Evolutionary conservation across 2,797 vertebrate genomes (phyloP).

Genomic region (Urocyon cinereoargenteus): DNA sequence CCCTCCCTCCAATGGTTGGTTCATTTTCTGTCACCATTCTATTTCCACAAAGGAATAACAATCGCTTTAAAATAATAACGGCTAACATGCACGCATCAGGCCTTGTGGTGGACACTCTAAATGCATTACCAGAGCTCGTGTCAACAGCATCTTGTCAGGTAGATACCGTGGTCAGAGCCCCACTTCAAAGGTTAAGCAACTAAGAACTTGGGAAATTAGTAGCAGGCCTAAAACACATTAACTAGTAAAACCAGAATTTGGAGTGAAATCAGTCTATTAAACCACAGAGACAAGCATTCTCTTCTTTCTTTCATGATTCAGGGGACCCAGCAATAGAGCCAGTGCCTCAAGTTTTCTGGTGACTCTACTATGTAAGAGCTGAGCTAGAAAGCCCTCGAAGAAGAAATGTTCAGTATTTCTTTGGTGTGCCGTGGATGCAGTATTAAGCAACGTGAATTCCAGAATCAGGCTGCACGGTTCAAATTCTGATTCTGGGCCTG

Average conservation of each 20-base stretch:
- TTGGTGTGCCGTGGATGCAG: neutral
- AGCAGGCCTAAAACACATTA: neutral
- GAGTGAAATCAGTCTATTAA: neutral
- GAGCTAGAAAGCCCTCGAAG: neutral
- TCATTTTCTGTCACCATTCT: neutral
- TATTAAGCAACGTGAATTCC: neutral
- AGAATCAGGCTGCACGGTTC: neutral
- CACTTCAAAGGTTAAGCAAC: slow-evolving; percentile 28
- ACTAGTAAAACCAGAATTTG: neutral
- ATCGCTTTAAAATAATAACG: neutral
- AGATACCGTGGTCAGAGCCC: neutral
- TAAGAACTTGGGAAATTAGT: slow-evolving; percentile 15
- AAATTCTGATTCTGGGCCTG: neutral
- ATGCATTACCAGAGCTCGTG: neutral
- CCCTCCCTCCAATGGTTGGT: neutral
- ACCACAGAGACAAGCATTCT: neutral
- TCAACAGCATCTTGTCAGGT: neutral
- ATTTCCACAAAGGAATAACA: neutral
- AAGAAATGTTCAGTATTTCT: neutral
- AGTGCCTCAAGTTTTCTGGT: neutral
- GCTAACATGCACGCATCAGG: neutral
- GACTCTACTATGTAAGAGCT: neutral
- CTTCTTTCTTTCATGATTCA: slow-evolving; percentile 33
- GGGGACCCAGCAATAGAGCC: neutral
- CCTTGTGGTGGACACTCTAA: neutral